phyloP scores from a whole-genome alignment of 2,113 vertebrate species.

The Sprattus sprattus region DNA sequence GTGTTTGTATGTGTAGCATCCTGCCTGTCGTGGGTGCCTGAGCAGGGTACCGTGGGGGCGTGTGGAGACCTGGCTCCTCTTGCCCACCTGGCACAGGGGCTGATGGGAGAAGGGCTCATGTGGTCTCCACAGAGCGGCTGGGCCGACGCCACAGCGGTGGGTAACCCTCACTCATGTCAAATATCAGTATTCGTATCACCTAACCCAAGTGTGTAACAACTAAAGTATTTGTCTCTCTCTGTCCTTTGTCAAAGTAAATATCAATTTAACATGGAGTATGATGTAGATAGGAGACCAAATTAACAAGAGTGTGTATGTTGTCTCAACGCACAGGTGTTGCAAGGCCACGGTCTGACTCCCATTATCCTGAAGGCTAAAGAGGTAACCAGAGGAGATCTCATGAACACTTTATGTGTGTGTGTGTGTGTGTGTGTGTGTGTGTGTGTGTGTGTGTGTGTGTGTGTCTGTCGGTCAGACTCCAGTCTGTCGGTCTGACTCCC shows the following conservation, averaged over 20 bases:
- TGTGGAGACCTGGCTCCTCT: conserved; percentile 96
- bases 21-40: conserved; percentile 94
- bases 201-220: too few species aligned
- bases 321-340: conserved; percentile 74
- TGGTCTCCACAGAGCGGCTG: conserved; percentile 98
- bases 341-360: conserved; percentile 78
- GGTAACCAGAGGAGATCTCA: conserved; percentile 57
- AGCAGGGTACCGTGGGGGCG: conserved; percentile 96
- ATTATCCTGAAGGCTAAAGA: conserved; percentile 79
- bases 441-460: too few species aligned
- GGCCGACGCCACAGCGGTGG: conserved; percentile 98
- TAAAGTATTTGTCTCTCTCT: conserved; percentile 32
- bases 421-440: too few species aligned
- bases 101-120: conserved; percentile 98
- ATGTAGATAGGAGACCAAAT: background rate
- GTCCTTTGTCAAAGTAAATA: background rate
- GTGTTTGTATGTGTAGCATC: conserved; percentile 72
- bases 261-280: background rate
- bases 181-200: too few species aligned
- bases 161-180: conserved; percentile 51
- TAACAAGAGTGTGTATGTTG: conserved; percentile 69
- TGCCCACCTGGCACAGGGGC: conserved; percentile 91
- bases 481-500: conserved; percentile 76
- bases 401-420: too few species aligned
- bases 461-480: too few species aligned